Evolutionary conservation across 2,797 vertebrate species (phyloP), one percentile per base, ranked within the genome.

Genomic region (Sebastes matsubarae): DNA sequence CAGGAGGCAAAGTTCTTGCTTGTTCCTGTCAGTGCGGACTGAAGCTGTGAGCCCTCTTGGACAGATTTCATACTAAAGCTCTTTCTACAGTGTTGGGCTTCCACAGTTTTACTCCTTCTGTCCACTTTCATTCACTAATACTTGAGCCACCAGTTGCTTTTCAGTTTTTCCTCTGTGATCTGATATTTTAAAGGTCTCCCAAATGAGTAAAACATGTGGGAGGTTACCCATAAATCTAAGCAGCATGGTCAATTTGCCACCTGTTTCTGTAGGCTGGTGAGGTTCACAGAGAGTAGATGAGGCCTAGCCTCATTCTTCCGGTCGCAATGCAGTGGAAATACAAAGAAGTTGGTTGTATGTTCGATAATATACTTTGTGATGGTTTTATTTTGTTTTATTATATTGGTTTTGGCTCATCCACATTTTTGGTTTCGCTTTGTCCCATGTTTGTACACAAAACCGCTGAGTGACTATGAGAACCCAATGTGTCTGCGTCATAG

Each of bases 201-300:
- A 87, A 92, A 94, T 91, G 91, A 90, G 81, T 86, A 85, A 85
- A 94, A 92, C 92, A 94, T 90, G 84, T 92, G 93, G 90, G 83
- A 89, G 90, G 80, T 85, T 74, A 80, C 59, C 84, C 91, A 81
- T 94, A 93, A 93, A 94, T 93, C 88, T 81, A 4, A 79, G 77
- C 22, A 3, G 76, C 85, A 79, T 24, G 68, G 87, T 72, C 87
- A 80, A 72, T 89, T 89, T 85, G 87, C 90, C 93, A 95, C 93
- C 93, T 94, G 93, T 94, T 94, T 75, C 77, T 83, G 5, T 18
- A 83, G 80, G 77, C 75, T 87, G 77, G 58, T 75, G 66, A 85
- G 80, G 82, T 81, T 92, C 83, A 85, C 81, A 61, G 78, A 82
- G 80, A 88, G 59, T 81, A 61, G 83, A 81, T 65, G 68, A 87